Evolutionary conservation across 1,140 invertebrate genomes (phyloP), one percentile per base, ranked within the genome.

Genomic region (Drosophila auraria): DNA sequence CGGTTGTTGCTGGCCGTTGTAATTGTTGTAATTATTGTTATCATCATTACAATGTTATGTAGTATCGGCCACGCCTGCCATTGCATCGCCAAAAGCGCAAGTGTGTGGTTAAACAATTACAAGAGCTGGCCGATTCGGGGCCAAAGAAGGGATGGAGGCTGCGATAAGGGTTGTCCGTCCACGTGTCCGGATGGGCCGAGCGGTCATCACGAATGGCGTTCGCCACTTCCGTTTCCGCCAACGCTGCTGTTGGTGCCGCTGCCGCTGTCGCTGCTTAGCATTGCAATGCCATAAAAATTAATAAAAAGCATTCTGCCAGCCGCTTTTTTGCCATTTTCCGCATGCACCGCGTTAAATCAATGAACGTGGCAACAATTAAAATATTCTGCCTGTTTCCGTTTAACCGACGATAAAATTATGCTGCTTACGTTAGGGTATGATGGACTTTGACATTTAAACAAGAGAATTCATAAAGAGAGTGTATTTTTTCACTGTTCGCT

Each of bases 301-400:
- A 68, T 78, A 77, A 78, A 69, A 71, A 42, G 57, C 58, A 66
- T 80, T 87, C 58, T 68, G 51, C 12, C 11, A 40, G 23, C 7
- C 17, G 59, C 30, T 56, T 76, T 72, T 51, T 51, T 42, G 58
- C 25, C 45, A 54, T 77, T 47, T 66, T 59, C 36, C 36, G 50
- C 45, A 17, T 17, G 36, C 68, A 59, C 61, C 71, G 74, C 73
- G 70, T 72, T 89, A 63, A 84, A 84, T 74, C 84, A 78, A 89
- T 89, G 70, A 84, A 76, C 70, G 82, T 82, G 81, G 58, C 86
- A 90, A 89, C 84, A 89, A 90, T 89, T 89, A 89, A 89, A 90
- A 90, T 90, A 84, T 89, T 84, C 78, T 78, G 70, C 78, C 82
- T 70, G 73, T 83, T 75, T 87, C 84, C 84, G 84, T 75, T 80